Evolutionary conservation across 2,113 vertebrate species (phyloP).

Genomic region (Varanus komodoensis): DNA sequence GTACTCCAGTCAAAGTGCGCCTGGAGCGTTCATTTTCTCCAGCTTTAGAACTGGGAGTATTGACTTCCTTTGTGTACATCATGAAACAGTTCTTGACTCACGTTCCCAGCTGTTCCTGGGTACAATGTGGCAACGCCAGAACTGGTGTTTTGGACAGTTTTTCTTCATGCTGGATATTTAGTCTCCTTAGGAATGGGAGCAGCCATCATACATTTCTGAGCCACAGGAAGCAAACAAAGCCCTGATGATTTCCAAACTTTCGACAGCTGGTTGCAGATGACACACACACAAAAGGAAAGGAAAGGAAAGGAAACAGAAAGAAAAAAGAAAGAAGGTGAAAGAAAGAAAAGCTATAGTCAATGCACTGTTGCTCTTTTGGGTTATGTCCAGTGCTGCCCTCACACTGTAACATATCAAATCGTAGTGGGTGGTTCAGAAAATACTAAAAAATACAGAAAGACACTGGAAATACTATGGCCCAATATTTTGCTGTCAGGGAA

Average conservation of each 20-base stretch:
- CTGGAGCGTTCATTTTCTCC: not conserved
- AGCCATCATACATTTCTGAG: slow-evolving; percentile 48
- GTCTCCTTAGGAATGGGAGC: slow-evolving; percentile 34
- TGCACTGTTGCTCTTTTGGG: fast-evolving
- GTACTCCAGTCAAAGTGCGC: not conserved
- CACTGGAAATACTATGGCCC: not conserved
- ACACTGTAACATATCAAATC: fast-evolving
- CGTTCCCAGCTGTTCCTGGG: not conserved
- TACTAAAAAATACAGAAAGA: not conserved
- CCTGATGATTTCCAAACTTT: slow-evolving; percentile 53
- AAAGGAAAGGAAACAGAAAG: not conserved
- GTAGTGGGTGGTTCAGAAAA: not conserved
- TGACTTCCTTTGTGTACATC: not conserved
- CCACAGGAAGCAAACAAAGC: slow-evolving; percentile 36
- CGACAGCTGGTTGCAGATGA: slow-evolving; percentile 69
- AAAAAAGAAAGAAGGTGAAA: not conserved
- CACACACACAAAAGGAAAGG: not conserved
- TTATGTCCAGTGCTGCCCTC: not conserved
- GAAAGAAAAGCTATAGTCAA: not conserved
- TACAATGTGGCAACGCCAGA: slow-evolving; percentile 9
- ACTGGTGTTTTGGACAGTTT: not conserved
- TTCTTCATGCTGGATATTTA: slow-evolving; percentile 14
- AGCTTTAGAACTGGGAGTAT: not conserved
- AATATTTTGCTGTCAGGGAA: not conserved
- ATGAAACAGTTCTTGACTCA: not conserved